A percentile compares a stretch with the other conserved stretches of the same genome.
Evolutionary conservation across 2,888 invertebrate species (phyloP).

Genomic region (Tenthredo scrophulariae): DNA sequence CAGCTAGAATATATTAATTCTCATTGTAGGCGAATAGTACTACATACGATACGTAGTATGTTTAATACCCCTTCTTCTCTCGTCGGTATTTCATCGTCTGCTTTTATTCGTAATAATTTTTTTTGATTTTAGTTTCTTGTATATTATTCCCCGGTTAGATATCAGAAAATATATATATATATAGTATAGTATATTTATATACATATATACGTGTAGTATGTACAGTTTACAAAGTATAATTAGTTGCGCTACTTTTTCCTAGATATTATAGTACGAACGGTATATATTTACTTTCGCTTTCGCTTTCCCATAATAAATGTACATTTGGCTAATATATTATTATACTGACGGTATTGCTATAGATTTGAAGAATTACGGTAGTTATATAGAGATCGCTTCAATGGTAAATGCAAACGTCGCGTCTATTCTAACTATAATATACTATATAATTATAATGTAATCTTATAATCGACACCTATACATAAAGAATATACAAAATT

Average conservation of each 20-base stretch:
- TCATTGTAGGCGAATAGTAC: too few relatives aligned
- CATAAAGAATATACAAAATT: too few relatives aligned
- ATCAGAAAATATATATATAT: background rate
- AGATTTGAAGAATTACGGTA: background rate
- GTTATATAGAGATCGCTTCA: background rate
- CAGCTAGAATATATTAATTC: too few relatives aligned
- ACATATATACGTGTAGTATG: background rate
- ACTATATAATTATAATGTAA: too few relatives aligned
- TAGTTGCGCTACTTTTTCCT: background rate
- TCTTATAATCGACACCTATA: too few relatives aligned
- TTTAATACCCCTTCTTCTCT: too few relatives aligned
- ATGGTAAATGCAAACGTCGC: background rate
- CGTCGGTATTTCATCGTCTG: too few relatives aligned
- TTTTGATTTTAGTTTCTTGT: background rate
- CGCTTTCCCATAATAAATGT: slow-evolving; percentile 14
- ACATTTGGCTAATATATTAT: slow-evolving; percentile 1
- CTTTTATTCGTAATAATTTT: background rate
- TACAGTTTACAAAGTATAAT: slow-evolving; percentile 4
- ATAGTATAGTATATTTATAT: background rate
- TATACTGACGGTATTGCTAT: background rate
- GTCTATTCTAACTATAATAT: too few relatives aligned
- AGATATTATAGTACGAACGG: background rate
- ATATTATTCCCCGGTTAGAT: background rate
- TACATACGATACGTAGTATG: too few relatives aligned
- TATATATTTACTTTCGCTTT: slow-evolving; percentile 12